These are phyloP conservation scores for Polyommatus iphigenia DNA, from an alignment of 2,888 invertebrate genomes.

Conservation along the genomic window DNA sequence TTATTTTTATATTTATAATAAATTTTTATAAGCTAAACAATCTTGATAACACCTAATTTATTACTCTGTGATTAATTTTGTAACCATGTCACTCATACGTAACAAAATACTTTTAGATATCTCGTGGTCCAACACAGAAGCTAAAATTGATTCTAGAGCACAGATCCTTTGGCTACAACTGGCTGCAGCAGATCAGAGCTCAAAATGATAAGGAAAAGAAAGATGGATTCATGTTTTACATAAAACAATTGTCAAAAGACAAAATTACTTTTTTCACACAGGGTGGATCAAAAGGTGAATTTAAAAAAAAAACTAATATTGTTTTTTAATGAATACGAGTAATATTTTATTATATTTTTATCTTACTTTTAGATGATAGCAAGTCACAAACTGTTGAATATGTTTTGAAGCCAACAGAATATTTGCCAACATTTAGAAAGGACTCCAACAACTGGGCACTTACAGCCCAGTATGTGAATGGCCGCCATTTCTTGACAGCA, in stretches of 20 bases:
- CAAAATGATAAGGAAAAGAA: conserved; percentile 68
- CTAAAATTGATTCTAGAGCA: conserved; percentile 92
- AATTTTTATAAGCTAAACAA: background rate
- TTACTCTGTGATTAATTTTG: no score
- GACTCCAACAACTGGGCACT: conserved; percentile 72
- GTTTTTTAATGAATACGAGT: background rate
- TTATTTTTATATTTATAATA: background rate
- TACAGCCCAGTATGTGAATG: conserved; percentile 74
- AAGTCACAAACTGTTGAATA: conserved; percentile 69
- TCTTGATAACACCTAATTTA: no score
- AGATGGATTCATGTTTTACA: conserved; percentile 75
- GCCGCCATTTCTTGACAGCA: conserved; percentile 73
- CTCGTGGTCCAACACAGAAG: conserved; percentile 86
- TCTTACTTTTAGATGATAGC: conserved; percentile 56
- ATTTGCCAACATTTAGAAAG: conserved; percentile 66
- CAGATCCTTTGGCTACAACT: conserved; percentile 85
- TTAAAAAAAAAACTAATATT: background rate
- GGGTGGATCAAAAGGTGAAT: conserved; percentile 67
- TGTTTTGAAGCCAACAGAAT: conserved; percentile 67
- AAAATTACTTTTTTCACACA: conserved; percentile 73
- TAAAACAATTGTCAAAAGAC: conserved; percentile 73
- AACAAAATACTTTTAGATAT: conserved; percentile 80
- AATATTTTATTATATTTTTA: background rate
- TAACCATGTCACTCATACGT: no score
- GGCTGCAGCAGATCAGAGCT: conserved; percentile 74